These are phyloP conservation scores for Sus scrofa DNA, from an alignment of 2,113 vertebrate genomes.

Conservation along the genomic window T2T-Sscrofa CM000819.6:15857001-15857500, in stretches of 20 bases:
- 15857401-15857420: not conserved
- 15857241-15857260: not conserved
- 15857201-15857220: too few relatives aligned
- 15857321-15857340: not conserved
- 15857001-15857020: not conserved
- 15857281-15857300: not conserved
- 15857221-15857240: too few relatives aligned
- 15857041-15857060: not conserved
- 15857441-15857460: not conserved
- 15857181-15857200: not conserved
- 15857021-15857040: not conserved
- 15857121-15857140: not conserved
- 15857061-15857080: not conserved
- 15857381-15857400: not conserved
- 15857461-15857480: not conserved
- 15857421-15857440: not conserved
- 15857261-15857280: not conserved
- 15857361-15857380: not conserved
- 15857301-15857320: not conserved
- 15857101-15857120: not conserved
- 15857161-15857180: not conserved
- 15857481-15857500: not conserved
- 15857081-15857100: not conserved
- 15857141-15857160: not conserved
- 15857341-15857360: not conserved